Evolutionary conservation across 2,888 invertebrate species (phyloP), one percentile per base, ranked within the genome.

Genomic region (Tenodera sinensis): DNA sequence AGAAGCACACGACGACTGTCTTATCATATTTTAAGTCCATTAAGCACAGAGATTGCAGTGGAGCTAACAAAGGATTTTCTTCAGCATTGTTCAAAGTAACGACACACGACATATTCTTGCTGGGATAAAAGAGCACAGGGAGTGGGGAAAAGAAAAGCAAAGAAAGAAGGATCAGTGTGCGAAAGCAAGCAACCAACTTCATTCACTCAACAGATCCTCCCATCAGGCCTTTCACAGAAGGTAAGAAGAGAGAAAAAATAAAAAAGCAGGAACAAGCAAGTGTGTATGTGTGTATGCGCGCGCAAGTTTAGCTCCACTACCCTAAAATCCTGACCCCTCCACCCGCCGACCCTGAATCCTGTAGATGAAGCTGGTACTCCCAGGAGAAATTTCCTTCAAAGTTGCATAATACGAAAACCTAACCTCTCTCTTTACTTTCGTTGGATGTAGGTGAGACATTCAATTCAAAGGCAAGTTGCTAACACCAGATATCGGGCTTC

Each of bases 361-460:
- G 54, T 71, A 71, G 54, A 71, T 71, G 54, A 71, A 71, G 54
- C 54, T 25, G 87, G 30, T 82, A 34, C 34, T 89, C 89, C 89
- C 89, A 42, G 7, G 89, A 89, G 89, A 89, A 89, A 89, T 89
- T 87, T 87, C 87, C 87, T 87, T 89, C 88, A 89, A 83, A 84
- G 88, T 88, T 89, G 88, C 89, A 89, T 89, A 89, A 89, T 85
- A 89, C 86, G 87, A 71, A 20, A 71, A 71, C 20, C 54, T 71
- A 71, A 71, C 54, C 54, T 71, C 54, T 54, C 25, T 71, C 54
- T 71, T 71, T 71, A 25, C 54, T 71, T 71, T 25, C 54, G 3
- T 71, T 71, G 54, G 3, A 71, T 20, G 20, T 71, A 71, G 54
- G 54, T 71, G 54, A 71, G 54, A 71, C 54, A 71, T 71, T 71